phyloP scores from a whole-genome alignment of 2,113 vertebrate species.

The Geococcyx californianus region DNA sequence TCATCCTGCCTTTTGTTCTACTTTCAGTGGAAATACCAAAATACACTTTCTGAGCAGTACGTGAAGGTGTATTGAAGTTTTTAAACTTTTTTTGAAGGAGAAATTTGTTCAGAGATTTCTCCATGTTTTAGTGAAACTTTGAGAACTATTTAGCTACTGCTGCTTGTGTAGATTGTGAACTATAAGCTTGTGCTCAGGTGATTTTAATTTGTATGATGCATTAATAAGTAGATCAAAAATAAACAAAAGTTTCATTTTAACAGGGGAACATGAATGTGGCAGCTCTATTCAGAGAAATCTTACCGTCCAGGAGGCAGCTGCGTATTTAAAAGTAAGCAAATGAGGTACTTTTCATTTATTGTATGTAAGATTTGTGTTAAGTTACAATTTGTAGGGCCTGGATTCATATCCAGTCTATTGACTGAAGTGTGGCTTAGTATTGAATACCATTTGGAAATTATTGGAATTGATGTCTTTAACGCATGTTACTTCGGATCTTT shows the following conservation, averaged over 20 bases:
- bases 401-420: not conserved
- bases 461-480: not conserved
- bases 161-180: not conserved
- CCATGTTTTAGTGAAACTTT: not conserved
- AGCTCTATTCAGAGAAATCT: constrained; percentile 85
- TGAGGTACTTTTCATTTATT: not conserved
- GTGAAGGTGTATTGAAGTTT: not conserved
- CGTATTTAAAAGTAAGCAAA: constrained; percentile 87
- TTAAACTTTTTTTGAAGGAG: not conserved
- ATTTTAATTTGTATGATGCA: not conserved
- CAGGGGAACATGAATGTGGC: constrained; percentile 94
- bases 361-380: not conserved
- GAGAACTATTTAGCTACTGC: not conserved
- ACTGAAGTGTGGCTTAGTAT: not conserved
- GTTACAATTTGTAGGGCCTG: not conserved
- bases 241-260: constrained; percentile 46
- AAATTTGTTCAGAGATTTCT: not conserved
- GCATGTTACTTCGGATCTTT: not conserved
- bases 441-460: not conserved
- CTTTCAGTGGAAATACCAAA: not conserved
- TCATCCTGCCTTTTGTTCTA: not conserved
- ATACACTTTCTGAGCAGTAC: not conserved
- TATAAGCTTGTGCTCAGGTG: not conserved
- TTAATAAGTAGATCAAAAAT: not conserved
- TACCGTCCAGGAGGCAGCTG: constrained; percentile 84